These are phyloP conservation scores for Nyctibius grandis DNA, from an alignment of 2,797 vertebrate genomes.

Conservation along the genomic window DNA sequence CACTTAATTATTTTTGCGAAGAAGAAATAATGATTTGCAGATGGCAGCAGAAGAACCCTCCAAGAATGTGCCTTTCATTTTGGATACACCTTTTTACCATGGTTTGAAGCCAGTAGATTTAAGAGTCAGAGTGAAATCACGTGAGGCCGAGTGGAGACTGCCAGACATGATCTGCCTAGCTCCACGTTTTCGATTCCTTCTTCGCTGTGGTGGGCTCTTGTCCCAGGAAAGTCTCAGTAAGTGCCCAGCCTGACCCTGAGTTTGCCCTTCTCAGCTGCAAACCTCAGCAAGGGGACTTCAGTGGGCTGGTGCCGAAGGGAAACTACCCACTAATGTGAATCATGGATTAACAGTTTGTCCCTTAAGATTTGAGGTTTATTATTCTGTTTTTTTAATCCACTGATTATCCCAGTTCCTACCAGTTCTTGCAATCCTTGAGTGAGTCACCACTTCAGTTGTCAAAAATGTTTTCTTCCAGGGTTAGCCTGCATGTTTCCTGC, in stretches of 20 bases:
- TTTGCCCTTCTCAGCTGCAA: neutral
- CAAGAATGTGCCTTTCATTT: constrained; percentile 4
- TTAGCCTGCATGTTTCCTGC: neutral
- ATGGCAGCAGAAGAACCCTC: neutral
- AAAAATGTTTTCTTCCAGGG: neutral
- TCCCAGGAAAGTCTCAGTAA: neutral
- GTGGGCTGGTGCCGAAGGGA: neutral
- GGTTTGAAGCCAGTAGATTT: neutral
- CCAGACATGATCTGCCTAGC: neutral
- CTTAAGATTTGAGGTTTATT: neutral
- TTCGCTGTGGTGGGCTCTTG: neutral
- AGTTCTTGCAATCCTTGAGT: neutral
- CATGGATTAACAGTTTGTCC: neutral
- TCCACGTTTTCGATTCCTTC: neutral
- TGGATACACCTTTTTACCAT: neutral
- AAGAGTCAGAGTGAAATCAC: neutral
- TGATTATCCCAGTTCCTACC: neutral
- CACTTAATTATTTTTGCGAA: neutral
- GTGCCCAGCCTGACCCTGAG: neutral
- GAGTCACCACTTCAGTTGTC: neutral
- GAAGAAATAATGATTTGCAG: constrained; percentile 27
- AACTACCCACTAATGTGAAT: neutral
- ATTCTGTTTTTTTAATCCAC: neutral
- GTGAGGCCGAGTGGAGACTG: neutral
- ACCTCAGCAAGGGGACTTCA: neutral